Evolutionary conservation across 2,797 vertebrate species (phyloP), one percentile per base, ranked within the genome.

Genomic region (Protonibea diacanthus): DNA sequence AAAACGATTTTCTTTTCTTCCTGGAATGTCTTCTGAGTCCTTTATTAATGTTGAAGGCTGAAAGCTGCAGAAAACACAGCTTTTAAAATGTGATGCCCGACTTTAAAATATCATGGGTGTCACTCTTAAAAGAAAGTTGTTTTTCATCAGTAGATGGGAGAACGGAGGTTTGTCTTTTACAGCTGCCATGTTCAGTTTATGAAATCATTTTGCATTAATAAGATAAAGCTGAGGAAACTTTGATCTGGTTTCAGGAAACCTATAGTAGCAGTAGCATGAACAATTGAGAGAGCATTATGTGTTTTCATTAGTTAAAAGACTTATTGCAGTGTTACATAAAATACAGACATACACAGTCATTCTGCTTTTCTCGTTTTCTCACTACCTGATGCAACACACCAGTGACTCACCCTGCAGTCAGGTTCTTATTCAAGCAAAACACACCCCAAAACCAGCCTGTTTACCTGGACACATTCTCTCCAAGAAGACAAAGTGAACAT

Each of bases 61-160:
- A 33, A 9, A 60, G 56, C 56, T 33, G 48, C 21, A 71, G 63
- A 74, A 74, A 78, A 72, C 40, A 68, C 20, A 72, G 12, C 60
- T 63, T 74, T 47, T 17, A 57, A 79, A 77, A 64, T 59, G 40
- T 10, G 21, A 71, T 18, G 63, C 67, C 58, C 65, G 59, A 56
- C 67, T 74, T 82, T 71, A 59, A 87, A 87, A 86, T 85, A 86
- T 64, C 86, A 83, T 4, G 18, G 59, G 42, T 78, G 79, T 86
- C 81, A 85, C 33, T 87, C 78, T 82, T 49, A 17, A 56, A 62
- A 53, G 27, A 42, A 68, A 65, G 49, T n/a, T 51, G 60, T 79
- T 78, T 79, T 78, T 58, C 48, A 71, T 77, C 53, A 13, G 68
- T 42, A 88, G 83, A 83, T 81, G 33, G 52, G 10, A 77, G 13